These are phyloP conservation scores for Tachysurus fulvidraco DNA, from an alignment of 2,113 vertebrate genomes.

Conservation along the genomic window DNA sequence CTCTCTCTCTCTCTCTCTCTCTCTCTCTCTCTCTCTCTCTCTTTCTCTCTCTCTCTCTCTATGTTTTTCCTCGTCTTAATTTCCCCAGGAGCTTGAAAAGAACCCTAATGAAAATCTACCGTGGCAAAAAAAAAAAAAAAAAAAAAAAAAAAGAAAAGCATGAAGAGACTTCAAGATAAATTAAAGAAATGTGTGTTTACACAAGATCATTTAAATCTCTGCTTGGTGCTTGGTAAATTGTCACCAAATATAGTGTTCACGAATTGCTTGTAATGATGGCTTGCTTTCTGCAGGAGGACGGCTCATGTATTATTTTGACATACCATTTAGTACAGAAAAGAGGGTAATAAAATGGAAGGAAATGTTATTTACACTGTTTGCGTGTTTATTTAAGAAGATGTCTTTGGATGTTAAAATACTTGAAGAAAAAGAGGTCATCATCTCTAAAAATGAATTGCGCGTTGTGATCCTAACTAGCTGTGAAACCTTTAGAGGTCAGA, in stretches of 20 bases:
- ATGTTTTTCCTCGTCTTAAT: slow-evolving; percentile 58
- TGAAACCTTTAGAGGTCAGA: neutral
- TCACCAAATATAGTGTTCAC: slow-evolving; percentile 55
- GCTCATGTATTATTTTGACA: neutral
- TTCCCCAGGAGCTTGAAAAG: slow-evolving; percentile 63
- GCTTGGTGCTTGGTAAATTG: slow-evolving; percentile 49
- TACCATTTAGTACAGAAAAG: neutral
- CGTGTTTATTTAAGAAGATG: neutral
- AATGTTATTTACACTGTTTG: neutral
- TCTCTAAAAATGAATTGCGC: neutral
- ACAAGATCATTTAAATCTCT: slow-evolving; percentile 63
- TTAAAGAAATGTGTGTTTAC: slow-evolving; percentile 54
- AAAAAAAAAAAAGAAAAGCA: neutral
- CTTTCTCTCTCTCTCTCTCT: slow-evolving; percentile 34
- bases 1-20: slow-evolving; percentile 7
- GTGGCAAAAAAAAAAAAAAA: neutral
- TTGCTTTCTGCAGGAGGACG: neutral
- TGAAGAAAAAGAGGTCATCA: neutral
- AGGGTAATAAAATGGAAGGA: neutral
- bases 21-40: slow-evolving; percentile 32
- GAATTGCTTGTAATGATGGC: slow-evolving; percentile 36
- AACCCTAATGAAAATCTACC: slow-evolving; percentile 48
- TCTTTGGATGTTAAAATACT: neutral
- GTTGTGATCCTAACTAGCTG: neutral
- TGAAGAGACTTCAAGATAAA: slow-evolving; percentile 46